These are phyloP conservation scores for Neodiprion fabricii DNA, from an alignment of 1,140 invertebrate species.

Conservation along the genomic window DNA sequence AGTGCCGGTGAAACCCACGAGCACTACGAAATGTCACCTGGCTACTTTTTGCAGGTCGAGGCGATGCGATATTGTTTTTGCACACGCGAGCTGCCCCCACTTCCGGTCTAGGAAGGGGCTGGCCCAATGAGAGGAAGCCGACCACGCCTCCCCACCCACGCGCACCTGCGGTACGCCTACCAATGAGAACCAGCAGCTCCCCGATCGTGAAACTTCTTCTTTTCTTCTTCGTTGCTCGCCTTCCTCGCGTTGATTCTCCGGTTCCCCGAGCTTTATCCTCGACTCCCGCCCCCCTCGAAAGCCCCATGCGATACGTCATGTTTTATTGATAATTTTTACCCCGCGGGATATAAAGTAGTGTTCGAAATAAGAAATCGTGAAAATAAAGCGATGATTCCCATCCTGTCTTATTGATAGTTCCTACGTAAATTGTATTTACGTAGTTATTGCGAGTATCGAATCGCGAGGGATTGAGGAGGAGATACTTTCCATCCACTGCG, in stretches of 20 bases:
- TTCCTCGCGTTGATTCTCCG: slow-evolving; percentile 3
- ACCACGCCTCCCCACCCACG: slow-evolving; percentile 56
- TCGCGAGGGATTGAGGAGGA: no score
- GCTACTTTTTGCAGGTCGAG: slow-evolving; percentile 53
- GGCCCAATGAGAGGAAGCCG: slow-evolving; percentile 41
- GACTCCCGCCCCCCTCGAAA: slow-evolving; percentile 28
- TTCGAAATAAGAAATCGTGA: no score
- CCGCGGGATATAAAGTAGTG: no score
- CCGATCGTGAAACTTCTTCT: background rate
- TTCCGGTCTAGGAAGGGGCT: slow-evolving; percentile 39
- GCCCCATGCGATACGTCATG: no score
- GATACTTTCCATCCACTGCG: no score
- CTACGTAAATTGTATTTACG: no score
- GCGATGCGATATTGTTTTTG: slow-evolving; percentile 59
- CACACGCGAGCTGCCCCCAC: slow-evolving; percentile 41
- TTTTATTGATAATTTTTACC: no score
- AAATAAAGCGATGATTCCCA: no score
- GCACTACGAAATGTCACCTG: slow-evolving; percentile 60
- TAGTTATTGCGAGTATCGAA: no score
- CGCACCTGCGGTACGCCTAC: slow-evolving; percentile 55
- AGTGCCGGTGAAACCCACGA: slow-evolving; percentile 37
- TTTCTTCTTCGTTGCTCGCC: slow-evolving; percentile 5
- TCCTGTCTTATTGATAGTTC: no score
- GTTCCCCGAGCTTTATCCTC: slow-evolving; percentile 1
- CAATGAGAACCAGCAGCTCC: slow-evolving; percentile 22